phyloP scores from a whole-genome alignment of 2,797 vertebrate species.

The Coregonus suidteri region DNA sequence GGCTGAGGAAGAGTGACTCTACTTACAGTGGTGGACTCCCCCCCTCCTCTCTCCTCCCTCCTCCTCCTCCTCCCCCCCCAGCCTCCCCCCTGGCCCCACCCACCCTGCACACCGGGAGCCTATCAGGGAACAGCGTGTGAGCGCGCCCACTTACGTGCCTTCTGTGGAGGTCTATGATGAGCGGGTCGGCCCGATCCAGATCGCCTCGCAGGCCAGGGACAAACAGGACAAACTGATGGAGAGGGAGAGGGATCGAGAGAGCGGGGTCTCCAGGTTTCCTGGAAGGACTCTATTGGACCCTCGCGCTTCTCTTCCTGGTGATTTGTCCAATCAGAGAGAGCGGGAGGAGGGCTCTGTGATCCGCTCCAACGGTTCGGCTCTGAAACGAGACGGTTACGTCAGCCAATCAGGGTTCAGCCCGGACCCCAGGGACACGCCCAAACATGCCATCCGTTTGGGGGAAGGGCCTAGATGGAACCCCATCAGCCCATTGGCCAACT shows the following conservation, averaged over 20 bases:
- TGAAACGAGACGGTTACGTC: constrained; percentile 79
- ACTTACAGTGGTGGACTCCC: constrained; percentile 67
- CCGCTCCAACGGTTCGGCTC: constrained; percentile 80
- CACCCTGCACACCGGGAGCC: constrained; percentile 76
- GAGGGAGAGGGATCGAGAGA: constrained; percentile 71
- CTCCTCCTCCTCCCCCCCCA: too few relatives aligned
- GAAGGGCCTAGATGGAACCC: constrained; percentile 89
- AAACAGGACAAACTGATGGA: constrained; percentile 39
- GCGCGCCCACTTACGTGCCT: constrained; percentile 96
- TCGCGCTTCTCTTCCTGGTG: constrained; percentile 72
- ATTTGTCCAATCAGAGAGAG: constrained; percentile 81
- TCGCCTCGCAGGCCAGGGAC: constrained; percentile 91
- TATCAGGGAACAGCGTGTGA: constrained; percentile 90
- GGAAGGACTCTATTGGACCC: constrained; percentile 76
- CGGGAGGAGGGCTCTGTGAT: constrained; percentile 92
- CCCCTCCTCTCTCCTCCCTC: too few relatives aligned
- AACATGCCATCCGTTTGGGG: constrained; percentile 80
- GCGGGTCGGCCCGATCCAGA: constrained; percentile 89
- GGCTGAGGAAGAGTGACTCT: constrained; percentile 79
- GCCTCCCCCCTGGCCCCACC: constrained; percentile 32
- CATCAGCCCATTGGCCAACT: constrained; percentile 87
- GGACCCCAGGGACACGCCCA: constrained; percentile 79
- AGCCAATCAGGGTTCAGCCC: constrained; percentile 80
- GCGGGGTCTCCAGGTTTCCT: constrained; percentile 56
- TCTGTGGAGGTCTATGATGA: constrained; percentile 94